phyloP scores from a whole-genome alignment of 2,113 vertebrate genomes.

The Axis porcinus region DNA sequence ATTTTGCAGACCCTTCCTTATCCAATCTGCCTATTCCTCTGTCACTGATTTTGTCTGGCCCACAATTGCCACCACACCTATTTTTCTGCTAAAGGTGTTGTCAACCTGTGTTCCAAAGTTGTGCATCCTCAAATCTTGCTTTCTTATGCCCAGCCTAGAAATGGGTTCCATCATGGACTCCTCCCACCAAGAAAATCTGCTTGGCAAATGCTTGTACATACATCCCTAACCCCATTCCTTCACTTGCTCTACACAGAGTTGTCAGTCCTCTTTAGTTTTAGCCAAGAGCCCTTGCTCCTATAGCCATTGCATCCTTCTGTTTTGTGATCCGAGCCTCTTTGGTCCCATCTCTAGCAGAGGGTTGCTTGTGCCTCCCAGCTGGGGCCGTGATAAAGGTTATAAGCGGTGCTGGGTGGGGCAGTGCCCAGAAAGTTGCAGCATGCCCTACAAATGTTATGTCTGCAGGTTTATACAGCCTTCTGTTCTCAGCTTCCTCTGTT shows the following conservation, averaged over 20 bases:
- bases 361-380: background rate
- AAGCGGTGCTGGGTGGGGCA: rapidly evolving
- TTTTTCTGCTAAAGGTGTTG: background rate
- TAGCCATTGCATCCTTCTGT: background rate
- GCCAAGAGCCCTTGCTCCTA: background rate
- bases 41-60: background rate
- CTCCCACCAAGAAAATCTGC: background rate
- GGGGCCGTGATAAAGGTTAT: background rate
- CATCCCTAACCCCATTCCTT: background rate
- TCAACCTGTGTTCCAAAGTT: background rate
- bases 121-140: background rate
- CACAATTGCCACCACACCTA: background rate
- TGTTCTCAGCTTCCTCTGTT: background rate
- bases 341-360: background rate
- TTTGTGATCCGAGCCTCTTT: background rate
- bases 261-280: background rate
- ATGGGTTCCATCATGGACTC: background rate
- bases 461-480: background rate
- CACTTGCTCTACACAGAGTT: background rate
- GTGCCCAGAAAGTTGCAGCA: background rate
- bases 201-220: background rate
- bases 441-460: background rate
- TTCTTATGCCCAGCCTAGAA: background rate
- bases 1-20: background rate
- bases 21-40: background rate